Evolutionary conservation across 1,140 invertebrate genomes (phyloP).

Genomic region (Microvelia longipes): DNA sequence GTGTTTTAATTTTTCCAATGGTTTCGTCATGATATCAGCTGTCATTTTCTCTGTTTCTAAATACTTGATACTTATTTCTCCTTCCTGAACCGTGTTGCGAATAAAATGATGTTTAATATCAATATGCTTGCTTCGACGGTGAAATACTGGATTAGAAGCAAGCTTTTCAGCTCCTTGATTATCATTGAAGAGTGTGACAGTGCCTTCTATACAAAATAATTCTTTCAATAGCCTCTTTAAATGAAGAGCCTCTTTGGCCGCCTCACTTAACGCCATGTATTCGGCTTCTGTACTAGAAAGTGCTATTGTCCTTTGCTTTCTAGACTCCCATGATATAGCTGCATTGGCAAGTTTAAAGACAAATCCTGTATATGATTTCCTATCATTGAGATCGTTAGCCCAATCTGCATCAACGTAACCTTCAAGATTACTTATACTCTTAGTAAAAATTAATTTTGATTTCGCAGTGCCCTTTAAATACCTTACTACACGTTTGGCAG

Average conservation of each 20-base stretch:
- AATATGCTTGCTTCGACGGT: not conserved
- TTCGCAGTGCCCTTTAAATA: not conserved
- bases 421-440: not conserved
- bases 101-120: not conserved
- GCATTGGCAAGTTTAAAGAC: not conserved
- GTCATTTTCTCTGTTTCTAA: not conserved
- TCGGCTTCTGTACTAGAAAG: not conserved
- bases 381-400: not conserved
- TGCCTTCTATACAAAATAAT: not conserved
- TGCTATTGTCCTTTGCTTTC: not conserved
- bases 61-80: not conserved
- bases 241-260: not conserved
- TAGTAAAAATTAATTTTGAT: not conserved
- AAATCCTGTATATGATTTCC: not conserved
- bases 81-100: not conserved
- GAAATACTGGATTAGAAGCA: not conserved
- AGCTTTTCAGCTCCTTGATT: not conserved
- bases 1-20: not conserved
- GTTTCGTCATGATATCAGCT: not conserved
- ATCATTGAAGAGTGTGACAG: not conserved
- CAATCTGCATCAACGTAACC: not conserved
- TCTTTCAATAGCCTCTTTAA: not conserved
- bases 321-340: not conserved
- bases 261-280: not conserved
- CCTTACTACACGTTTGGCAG: not conserved